phyloP scores from a whole-genome alignment of 2,888 invertebrate species.

The Drosophila rubida region DNA sequence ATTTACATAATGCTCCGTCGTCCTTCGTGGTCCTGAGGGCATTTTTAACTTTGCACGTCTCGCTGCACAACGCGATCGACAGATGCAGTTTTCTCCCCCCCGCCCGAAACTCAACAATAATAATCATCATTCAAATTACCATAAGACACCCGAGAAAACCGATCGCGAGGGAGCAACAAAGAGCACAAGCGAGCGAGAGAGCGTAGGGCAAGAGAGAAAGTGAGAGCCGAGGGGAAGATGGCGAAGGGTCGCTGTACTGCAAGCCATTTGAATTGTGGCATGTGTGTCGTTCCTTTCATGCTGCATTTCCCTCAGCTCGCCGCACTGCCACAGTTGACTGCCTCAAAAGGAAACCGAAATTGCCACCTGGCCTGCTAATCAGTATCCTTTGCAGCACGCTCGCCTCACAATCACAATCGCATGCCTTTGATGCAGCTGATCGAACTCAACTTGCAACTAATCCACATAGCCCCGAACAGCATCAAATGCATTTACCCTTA shows the following conservation, averaged over 20 bases:
- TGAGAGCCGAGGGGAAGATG: neutral
- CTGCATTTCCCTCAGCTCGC: neutral
- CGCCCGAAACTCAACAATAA: conserved; percentile 59
- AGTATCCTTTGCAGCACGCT: conserved; percentile 23
- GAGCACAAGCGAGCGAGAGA: neutral
- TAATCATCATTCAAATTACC: conserved; percentile 76
- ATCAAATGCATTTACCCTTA: too few relatives aligned
- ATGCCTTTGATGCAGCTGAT: conserved; percentile 10
- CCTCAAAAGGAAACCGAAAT: neutral
- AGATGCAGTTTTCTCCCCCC: conserved; percentile 73
- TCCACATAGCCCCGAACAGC: too few relatives aligned
- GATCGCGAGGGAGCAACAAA: conserved; percentile 14
- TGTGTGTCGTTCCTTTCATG: conserved; percentile 47
- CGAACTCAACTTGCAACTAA: neutral
- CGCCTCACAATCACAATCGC: conserved; percentile 9
- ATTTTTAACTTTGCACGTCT: conserved; percentile 75
- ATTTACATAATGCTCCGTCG: conserved; percentile 44
- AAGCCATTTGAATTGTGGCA: conserved; percentile 71
- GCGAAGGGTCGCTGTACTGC: conserved; percentile 25
- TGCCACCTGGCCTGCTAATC: conserved; percentile 67
- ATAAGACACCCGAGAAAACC: conserved; percentile 60
- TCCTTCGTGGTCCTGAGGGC: conserved; percentile 49
- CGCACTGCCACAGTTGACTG: conserved; percentile 6
- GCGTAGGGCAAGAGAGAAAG: conserved; percentile 14
- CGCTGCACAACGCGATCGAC: conserved; percentile 65